Evolutionary conservation across 2,113 vertebrate species (phyloP).

Genomic region (Gavialis gangeticus): DNA sequence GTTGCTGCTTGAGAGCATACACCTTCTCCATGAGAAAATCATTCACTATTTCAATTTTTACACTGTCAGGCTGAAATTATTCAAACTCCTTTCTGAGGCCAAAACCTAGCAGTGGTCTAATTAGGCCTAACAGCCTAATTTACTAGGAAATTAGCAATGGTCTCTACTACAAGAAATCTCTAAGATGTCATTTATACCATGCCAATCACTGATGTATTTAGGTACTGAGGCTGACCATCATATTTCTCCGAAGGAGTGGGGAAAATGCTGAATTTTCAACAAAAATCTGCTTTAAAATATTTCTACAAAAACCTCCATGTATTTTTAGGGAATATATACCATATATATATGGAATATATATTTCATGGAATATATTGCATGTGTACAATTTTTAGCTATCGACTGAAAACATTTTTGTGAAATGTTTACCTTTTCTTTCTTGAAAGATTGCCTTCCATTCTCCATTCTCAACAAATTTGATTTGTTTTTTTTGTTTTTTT

Average conservation of each 20-base stretch:
- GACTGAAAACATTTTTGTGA: background rate
- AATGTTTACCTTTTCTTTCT: background rate
- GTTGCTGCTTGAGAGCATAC: background rate
- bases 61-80: conserved; percentile 1
- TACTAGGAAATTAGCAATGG: background rate
- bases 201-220: background rate
- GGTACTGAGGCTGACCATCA: background rate
- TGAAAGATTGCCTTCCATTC: background rate
- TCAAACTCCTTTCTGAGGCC: conserved; percentile 23
- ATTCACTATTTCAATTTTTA: conserved; percentile 38
- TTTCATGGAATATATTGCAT: too few relatives aligned
- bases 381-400: background rate
- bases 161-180: background rate
- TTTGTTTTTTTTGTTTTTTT: background rate
- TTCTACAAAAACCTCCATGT: too few relatives aligned
- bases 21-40: background rate
- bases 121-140: too few relatives aligned
- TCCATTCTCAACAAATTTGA: background rate
- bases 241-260: background rate
- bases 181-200: background rate
- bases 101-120: background rate
- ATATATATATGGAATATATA: too few relatives aligned
- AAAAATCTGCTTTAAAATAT: background rate
- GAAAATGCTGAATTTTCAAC: background rate
- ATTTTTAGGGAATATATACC: too few relatives aligned